Percentiles rank a stretch among this genome's conserved stretches.
These are phyloP conservation scores for Apostichopus leukothele DNA, from an alignment of 53 echinoderm and acorn worm genomes.

Conservation along the genomic window DNA sequence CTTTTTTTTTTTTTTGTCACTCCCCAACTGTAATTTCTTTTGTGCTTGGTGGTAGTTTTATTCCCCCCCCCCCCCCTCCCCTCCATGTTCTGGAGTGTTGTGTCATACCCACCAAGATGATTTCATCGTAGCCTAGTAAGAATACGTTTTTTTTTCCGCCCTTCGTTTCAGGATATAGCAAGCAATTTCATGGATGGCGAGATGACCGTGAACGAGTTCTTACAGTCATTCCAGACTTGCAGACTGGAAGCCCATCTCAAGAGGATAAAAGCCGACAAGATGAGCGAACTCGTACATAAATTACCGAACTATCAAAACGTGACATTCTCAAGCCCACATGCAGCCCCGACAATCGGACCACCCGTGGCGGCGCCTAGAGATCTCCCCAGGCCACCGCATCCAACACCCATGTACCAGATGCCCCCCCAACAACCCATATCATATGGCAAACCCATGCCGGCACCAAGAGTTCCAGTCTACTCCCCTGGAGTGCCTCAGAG, in stretches of 20 bases:
- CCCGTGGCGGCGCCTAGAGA: not conserved
- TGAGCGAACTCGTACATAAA: conserved; percentile 65
- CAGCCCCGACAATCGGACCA: not conserved
- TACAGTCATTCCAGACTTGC: conserved; percentile 74
- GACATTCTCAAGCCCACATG: not conserved
- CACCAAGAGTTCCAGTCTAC: conserved; percentile 28
- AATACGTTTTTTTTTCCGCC: not conserved
- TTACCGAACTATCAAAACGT: not conserved
- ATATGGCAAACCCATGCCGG: conserved; percentile 1
- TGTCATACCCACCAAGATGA: too few relatives aligned
- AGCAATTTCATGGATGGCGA: conserved; percentile 76
- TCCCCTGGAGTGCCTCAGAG: conserved; percentile 5
- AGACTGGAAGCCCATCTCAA: conserved; percentile 71
- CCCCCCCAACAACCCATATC: conserved; percentile 7
- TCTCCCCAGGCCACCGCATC: not conserved
- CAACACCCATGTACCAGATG: not conserved
- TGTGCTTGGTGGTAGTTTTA: too few relatives aligned
- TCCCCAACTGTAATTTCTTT: too few relatives aligned
- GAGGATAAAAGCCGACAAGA: conserved; percentile 91
- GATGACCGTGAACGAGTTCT: conserved; percentile 65
- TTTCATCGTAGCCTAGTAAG: not conserved
- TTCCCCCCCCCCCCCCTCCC: too few relatives aligned
- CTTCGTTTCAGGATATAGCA: conserved; percentile 72
- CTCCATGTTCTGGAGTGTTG: too few relatives aligned
- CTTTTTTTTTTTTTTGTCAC: too few relatives aligned